Percentiles rank a stretch among this genome's conserved stretches.
phyloP scores from a whole-genome alignment of 2,888 invertebrate species.

The Meiosimyza decipiens region DNA sequence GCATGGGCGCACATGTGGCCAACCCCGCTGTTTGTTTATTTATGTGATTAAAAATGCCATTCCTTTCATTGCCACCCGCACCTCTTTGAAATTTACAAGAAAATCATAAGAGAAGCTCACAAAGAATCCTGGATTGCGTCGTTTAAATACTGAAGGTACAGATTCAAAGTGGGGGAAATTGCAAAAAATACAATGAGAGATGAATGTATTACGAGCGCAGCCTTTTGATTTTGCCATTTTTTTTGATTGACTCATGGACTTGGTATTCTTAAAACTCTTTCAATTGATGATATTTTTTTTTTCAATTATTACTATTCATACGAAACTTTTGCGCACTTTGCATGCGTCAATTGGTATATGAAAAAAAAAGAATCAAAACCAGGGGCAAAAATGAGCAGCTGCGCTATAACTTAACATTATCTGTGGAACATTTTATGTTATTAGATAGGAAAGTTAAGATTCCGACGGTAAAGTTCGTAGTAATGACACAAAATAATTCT shows the following conservation, averaged over 20 bases:
- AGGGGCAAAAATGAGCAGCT: slow-evolving; percentile 31
- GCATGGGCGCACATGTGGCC: slow-evolving; percentile 27
- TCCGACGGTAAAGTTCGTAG: too few relatives aligned
- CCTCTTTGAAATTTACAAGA: too few relatives aligned
- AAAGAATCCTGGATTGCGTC: too few relatives aligned
- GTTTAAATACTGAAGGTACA: too few relatives aligned
- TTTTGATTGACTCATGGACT: slow-evolving; percentile 28
- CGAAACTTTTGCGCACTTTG: slow-evolving; percentile 28
- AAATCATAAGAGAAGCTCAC: too few relatives aligned
- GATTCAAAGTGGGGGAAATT: too few relatives aligned
- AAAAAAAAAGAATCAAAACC: slow-evolving; percentile 34
- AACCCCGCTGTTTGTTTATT: slow-evolving; percentile 8
- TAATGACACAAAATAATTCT: too few relatives aligned
- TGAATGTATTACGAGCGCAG: not conserved
- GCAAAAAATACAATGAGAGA: not conserved
- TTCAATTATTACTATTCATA: slow-evolving; percentile 1
- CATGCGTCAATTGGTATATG: slow-evolving; percentile 34
- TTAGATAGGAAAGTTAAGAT: too few relatives aligned
- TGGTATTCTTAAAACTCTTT: slow-evolving; percentile 14
- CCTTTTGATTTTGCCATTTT: slow-evolving; percentile 2
- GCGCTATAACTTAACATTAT: slow-evolving; percentile 11
- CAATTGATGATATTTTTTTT: slow-evolving; percentile 2
- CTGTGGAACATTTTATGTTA: not conserved
- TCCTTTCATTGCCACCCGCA: too few relatives aligned
- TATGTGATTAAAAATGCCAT: too few relatives aligned